Percentiles rank a stretch among this genome's conserved stretches.
Evolutionary conservation across 2,113 vertebrate species (phyloP).

Genomic region (Cercopithecus mona): DNA sequence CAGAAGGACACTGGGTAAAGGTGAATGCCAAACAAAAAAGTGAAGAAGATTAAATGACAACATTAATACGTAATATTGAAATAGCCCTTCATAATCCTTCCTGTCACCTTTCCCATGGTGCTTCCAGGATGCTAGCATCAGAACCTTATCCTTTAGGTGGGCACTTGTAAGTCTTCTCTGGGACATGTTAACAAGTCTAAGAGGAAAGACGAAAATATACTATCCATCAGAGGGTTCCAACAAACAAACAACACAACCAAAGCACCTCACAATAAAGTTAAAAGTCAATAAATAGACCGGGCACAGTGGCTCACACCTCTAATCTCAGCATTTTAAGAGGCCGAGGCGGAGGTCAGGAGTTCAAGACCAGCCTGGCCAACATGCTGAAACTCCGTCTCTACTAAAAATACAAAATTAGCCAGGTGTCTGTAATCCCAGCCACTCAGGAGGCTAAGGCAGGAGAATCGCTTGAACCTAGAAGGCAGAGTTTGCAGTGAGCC

Average conservation of each 20-base stretch:
- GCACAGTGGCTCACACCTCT: too few relatives aligned
- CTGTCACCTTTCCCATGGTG: background rate
- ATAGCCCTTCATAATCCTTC: background rate
- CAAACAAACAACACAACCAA: background rate
- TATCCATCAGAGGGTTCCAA: background rate
- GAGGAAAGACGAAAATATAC: background rate
- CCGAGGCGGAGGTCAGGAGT: too few relatives aligned
- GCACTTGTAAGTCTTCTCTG: background rate
- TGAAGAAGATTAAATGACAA: conserved; percentile 25
- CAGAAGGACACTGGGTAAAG: background rate
- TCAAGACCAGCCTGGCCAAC: too few relatives aligned
- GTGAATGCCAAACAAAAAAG: background rate
- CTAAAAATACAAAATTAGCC: background rate
- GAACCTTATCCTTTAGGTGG: background rate
- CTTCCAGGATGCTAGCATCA: background rate
- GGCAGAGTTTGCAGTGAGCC: background rate
- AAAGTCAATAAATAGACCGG: too few relatives aligned
- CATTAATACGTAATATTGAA: background rate
- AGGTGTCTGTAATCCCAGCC: background rate
- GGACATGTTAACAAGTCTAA: background rate
- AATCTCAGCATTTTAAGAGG: too few relatives aligned
- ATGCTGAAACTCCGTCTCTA: background rate
- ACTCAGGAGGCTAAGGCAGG: background rate
- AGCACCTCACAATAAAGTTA: background rate
- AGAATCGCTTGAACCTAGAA: background rate